phyloP scores from a whole-genome alignment of 2,888 invertebrate genomes.

The Frankliniella intonsa region DNA sequence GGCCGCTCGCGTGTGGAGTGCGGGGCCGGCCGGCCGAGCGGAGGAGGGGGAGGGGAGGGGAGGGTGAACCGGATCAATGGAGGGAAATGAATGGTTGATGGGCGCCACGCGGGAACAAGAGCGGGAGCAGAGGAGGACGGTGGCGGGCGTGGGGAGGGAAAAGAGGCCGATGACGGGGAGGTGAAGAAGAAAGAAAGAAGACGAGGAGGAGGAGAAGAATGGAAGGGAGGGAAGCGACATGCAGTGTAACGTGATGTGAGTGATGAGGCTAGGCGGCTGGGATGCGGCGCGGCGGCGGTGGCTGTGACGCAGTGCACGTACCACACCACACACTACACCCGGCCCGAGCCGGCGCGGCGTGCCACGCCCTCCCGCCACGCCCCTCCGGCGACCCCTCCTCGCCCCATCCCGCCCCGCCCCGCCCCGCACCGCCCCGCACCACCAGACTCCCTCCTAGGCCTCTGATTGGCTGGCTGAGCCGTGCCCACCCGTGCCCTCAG shows the following conservation, averaged over 20 bases:
- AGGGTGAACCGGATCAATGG: neutral
- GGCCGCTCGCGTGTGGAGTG: too few species aligned
- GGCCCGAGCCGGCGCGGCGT: neutral
- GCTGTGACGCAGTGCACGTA: neutral
- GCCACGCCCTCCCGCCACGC: neutral
- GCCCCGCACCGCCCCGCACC: slow-evolving; percentile 1
- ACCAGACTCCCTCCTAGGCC: neutral
- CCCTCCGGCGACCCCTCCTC: neutral
- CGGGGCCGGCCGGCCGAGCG: neutral
- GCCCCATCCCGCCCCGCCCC: neutral
- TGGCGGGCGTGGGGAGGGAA: neutral
- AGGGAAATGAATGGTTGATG: too few species aligned
- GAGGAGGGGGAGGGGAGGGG: neutral
- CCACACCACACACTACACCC: neutral
- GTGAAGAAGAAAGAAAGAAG: neutral
- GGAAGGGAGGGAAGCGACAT: neutral
- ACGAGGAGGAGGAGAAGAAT: neutral
- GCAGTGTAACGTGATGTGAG: neutral
- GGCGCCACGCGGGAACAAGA: neutral
- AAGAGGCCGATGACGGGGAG: neutral
- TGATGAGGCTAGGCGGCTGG: neutral
- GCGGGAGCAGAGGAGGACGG: neutral
- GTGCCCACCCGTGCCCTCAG: slow-evolving; percentile 9
- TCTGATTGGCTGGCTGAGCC: neutral
- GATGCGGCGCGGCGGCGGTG: too few species aligned